A percentile compares a stretch with the other conserved stretches of the same genome.
Evolutionary conservation across 2,113 vertebrate genomes (phyloP).

Genomic region (Sapayoa aenigma): DNA sequence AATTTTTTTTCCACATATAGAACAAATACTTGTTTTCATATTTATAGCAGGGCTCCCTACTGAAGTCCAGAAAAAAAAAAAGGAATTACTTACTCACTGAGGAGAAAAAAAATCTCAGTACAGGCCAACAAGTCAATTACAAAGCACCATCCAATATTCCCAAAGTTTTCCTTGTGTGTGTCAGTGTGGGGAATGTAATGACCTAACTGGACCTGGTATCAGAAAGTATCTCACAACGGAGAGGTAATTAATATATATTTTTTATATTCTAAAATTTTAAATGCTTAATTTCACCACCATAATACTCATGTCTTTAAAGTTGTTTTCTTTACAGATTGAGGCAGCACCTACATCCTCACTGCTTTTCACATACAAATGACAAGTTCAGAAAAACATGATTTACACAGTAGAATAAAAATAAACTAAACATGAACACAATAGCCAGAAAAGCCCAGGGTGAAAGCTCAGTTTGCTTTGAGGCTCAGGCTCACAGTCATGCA

Average conservation of each 20-base stretch:
- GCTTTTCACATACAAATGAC: neutral
- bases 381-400: neutral
- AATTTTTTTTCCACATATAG: neutral
- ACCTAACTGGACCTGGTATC: neutral
- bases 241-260: neutral
- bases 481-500: neutral
- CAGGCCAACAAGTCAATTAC: neutral
- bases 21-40: neutral
- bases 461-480: neutral
- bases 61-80: no score
- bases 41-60: neutral
- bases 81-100: neutral
- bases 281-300: neutral
- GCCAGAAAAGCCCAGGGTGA: neutral
- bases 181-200: fast-evolving
- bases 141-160: neutral
- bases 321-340: neutral
- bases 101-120: neutral
- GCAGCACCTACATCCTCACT: neutral
- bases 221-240: neutral
- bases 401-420: neutral
- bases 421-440: neutral
- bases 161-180: neutral
- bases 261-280: neutral
- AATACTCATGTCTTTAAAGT: neutral